Base-by-base conservation (phyloP, 2,888 invertebrate species). In the Emmelina monodactyla region DNA sequence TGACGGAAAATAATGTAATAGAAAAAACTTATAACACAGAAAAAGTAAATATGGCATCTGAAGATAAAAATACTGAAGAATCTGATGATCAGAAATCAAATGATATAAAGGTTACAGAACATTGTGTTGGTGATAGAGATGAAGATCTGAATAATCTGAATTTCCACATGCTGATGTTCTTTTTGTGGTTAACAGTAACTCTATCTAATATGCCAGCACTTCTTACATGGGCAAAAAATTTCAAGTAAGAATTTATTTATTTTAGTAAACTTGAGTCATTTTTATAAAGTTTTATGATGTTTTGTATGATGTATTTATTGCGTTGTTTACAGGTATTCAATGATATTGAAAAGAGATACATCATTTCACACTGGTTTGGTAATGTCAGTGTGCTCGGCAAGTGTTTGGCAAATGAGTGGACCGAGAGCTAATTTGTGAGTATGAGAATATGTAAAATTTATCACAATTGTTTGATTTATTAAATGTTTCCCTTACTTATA, bases 221-320 rank as follows among this genome's bases (percentile, higher is more conserved):
- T 11, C 59, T 92, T 28, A 88, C 90, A 3, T 93, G 92, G 92
- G 88, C 91, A 0, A 87, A 86, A 53, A 90, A 88, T 72, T 89
- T 87, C 50, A 85, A 85, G 91, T 91, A 79, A 82, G 80, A 75
- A 12, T 11, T 15, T 16, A 14, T 12, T 25, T 6, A 22, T 22
- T 14, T 28, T n/a, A 11, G 4, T 28, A 12, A 28, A 12, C n/a
- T 14, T 22, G 16, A 31, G 19, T 19, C 19, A 19, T 19, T 5
- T 6, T 5, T 19, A 19, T 19, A 6, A 19, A 19, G 5, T 19
- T 19, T 19, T 19, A 6, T 19, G 19, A 6, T 19, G 9, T 19
- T 19, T 19, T 6, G 9, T 19, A 9, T 19, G 6, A 19, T 9
- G 5, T 19, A 19, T 19, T 9, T 19, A 5, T 19, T 5, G 19